Conservation (phyloP, 2,113 vertebrate genomes). For the Microtus pennsylvanicus region DNA sequence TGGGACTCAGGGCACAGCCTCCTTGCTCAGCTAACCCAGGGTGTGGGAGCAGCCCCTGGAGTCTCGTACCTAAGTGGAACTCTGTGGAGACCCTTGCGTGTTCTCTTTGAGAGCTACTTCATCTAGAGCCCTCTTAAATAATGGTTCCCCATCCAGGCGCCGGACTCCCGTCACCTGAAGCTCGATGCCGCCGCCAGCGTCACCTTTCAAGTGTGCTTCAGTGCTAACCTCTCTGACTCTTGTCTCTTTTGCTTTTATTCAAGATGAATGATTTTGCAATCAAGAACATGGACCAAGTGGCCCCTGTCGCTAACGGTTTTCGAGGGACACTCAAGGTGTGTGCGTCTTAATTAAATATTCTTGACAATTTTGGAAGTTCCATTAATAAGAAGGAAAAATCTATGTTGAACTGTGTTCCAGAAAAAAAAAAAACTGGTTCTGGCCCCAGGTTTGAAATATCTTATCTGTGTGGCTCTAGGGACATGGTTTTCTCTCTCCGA, state of each 20-base stretch:
- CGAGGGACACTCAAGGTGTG: conserved; percentile 91
- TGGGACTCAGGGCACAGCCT: too few species aligned
- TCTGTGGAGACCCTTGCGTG: not conserved
- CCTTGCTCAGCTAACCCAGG: not conserved
- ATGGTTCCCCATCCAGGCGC: too few species aligned
- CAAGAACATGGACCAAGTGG: conserved; percentile 92
- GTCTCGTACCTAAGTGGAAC: not conserved
- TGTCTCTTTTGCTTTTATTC: not conserved
- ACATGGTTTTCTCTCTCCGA: not conserved
- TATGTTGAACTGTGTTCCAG: not conserved
- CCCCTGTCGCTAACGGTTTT: conserved; percentile 87
- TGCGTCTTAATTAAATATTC: not conserved
- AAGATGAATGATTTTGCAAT: conserved; percentile 91
- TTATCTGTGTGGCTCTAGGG: not conserved
- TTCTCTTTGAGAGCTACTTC: not conserved
- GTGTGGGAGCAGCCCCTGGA: not conserved
- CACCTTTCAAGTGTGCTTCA: not conserved
- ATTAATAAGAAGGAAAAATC: not conserved
- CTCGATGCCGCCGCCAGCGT: accelerated
- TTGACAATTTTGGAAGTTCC: not conserved
- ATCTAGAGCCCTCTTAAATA: not conserved
- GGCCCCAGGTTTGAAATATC: not conserved
- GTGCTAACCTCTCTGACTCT: not conserved
- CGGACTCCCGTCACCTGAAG: too few species aligned
- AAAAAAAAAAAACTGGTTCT: too few species aligned